phyloP scores from a whole-genome alignment of 2,113 vertebrate genomes.

The Megaceryle torquata region DNA sequence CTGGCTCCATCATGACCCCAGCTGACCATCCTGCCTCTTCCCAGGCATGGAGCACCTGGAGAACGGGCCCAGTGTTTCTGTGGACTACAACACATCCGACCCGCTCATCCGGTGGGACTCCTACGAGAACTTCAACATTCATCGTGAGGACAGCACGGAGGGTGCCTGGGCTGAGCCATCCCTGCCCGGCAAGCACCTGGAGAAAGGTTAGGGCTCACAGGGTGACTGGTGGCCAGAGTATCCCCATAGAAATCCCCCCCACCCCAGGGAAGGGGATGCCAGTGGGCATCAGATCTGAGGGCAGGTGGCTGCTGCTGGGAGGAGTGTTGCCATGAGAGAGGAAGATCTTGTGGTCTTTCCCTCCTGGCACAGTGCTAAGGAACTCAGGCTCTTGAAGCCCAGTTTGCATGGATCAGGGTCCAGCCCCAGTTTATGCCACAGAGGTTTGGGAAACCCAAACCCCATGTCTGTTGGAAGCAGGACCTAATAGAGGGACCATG shows the following conservation, averaged over 20 bases:
- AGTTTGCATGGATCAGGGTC: neutral
- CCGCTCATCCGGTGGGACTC: constrained; percentile 97
- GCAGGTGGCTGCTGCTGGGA: neutral
- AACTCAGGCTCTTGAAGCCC: neutral
- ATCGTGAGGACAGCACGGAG: constrained; percentile 82
- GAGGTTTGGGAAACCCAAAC: neutral
- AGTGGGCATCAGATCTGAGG: neutral
- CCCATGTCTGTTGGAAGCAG: neutral
- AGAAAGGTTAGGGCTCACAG: constrained; percentile 45
- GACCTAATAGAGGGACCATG: neutral
- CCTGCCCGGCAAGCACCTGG: constrained; percentile 30
- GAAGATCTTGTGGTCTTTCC: neutral
- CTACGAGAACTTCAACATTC: constrained; percentile 90
- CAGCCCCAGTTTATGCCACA: neutral
- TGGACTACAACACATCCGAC: constrained; percentile 96
- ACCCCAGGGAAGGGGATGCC: neutral
- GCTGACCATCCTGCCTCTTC: neutral
- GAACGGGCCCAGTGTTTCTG: constrained; percentile 92
- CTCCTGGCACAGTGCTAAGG: neutral
- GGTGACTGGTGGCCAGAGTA: neutral
- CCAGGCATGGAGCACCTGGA: constrained; percentile 93
- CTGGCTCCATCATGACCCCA: neutral
- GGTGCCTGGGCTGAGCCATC: constrained; percentile 67
- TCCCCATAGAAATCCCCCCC: neutral
- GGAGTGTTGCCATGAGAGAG: neutral